Evolutionary conservation across 2,888 invertebrate genomes (phyloP).

Genomic region (Molanna angustata): DNA sequence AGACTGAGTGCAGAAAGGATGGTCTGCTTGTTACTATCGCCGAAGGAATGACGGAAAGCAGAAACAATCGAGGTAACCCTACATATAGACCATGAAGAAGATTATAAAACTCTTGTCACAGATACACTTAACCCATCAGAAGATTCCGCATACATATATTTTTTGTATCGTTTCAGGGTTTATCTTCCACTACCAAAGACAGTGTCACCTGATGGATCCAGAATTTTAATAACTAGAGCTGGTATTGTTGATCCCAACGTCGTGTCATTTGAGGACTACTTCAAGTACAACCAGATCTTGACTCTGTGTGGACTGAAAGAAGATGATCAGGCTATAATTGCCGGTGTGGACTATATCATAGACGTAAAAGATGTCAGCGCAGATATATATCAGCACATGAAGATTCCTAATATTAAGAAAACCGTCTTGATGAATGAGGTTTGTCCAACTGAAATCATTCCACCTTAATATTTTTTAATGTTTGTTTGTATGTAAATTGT

Average conservation of each 20-base stretch:
- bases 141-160: too few species aligned
- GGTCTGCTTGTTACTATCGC: too few species aligned
- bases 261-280: conserved; percentile 38
- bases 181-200: conserved; percentile 39
- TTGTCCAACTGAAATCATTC: too few species aligned
- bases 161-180: conserved; percentile 32
- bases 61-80: too few species aligned
- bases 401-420: conserved; percentile 59
- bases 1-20: too few species aligned
- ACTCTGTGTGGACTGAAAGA: conserved; percentile 50
- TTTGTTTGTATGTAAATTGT: too few species aligned
- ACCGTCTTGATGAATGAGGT: conserved; percentile 39
- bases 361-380: conserved; percentile 54
- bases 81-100: too few species aligned
- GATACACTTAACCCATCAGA: too few species aligned
- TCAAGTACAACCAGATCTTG: conserved; percentile 38
- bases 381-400: conserved; percentile 58
- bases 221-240: conserved; percentile 52
- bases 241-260: conserved; percentile 47
- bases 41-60: too few species aligned
- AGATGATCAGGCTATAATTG: conserved; percentile 51
- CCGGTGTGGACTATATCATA: conserved; percentile 47
- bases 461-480: too few species aligned
- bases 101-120: too few species aligned
- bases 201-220: conserved; percentile 45